phyloP scores from a whole-genome alignment of 1,140 invertebrate genomes.

The Neomicropteryx cornuta region DNA sequence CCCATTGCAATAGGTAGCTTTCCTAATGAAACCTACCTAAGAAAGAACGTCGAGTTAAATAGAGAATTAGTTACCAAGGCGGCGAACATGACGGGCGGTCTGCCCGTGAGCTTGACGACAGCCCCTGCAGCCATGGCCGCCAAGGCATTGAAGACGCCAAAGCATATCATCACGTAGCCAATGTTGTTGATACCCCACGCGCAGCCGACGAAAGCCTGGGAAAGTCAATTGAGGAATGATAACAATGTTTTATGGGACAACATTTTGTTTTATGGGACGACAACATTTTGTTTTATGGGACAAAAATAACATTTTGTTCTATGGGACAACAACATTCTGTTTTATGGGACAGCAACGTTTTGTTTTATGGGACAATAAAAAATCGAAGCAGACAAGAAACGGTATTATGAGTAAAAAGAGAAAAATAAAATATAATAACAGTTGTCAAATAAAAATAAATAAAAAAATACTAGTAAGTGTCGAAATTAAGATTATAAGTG shows the following conservation, averaged over 20 bases:
- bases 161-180: slow-evolving; percentile 87
- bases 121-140: slow-evolving; percentile 69
- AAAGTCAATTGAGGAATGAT: too few species aligned
- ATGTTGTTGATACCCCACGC: slow-evolving; percentile 81
- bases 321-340: background rate
- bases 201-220: slow-evolving; percentile 80
- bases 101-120: slow-evolving; percentile 69
- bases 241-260: background rate
- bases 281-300: background rate
- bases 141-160: slow-evolving; percentile 72
- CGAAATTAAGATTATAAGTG: too few species aligned
- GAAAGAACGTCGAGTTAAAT: too few species aligned
- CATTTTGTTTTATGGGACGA: background rate
- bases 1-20: too few species aligned
- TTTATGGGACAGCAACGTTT: background rate
- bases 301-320: background rate
- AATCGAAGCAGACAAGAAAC: too few species aligned
- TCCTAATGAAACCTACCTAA: too few species aligned
- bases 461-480: too few species aligned
- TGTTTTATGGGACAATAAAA: background rate
- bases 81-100: slow-evolving; percentile 63
- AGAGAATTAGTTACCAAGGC: slow-evolving; percentile 53
- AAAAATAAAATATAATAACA: too few species aligned
- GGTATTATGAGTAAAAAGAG: too few species aligned
- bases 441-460: too few species aligned